Conservation (phyloP, 2,113 vertebrate genomes). For the Tachysurus vachellii region DNA sequence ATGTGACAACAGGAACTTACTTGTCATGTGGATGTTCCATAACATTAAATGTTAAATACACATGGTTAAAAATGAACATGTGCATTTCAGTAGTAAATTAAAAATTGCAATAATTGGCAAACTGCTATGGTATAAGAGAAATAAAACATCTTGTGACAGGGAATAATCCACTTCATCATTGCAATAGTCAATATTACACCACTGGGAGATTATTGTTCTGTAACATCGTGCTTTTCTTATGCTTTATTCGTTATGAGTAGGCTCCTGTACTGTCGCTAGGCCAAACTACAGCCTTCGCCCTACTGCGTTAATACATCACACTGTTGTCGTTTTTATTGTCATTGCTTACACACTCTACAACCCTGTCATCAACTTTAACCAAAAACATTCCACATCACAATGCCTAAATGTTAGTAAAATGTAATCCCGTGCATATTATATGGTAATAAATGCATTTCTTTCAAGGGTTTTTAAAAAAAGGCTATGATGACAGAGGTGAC, state of each 20-base stretch:
- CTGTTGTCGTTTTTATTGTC: not conserved
- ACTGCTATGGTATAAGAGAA: not conserved
- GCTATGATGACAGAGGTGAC: constrained; percentile 25
- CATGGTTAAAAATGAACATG: not conserved
- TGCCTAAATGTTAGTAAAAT: not conserved
- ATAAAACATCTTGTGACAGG: not conserved
- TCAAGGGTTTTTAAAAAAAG: constrained; percentile 41
- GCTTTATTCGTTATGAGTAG: not conserved
- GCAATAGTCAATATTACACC: not conserved
- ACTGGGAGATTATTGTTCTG: not conserved
- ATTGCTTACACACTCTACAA: not conserved
- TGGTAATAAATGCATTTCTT: constrained; percentile 5
- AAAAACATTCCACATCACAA: not conserved
- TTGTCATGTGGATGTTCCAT: not conserved
- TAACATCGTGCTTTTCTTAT: not conserved
- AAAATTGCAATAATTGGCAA: not conserved
- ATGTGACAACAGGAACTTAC: not conserved
- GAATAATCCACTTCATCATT: not conserved
- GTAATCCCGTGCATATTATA: not conserved
- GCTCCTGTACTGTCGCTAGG: not conserved
- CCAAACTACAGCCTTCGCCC: not conserved
- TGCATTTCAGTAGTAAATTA: not conserved
- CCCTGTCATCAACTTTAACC: not conserved
- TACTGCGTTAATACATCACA: not conserved
- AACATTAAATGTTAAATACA: not conserved